phyloP scores from a whole-genome alignment of 2,888 invertebrate genomes.

The Eudasyphora cyanicolor region DNA sequence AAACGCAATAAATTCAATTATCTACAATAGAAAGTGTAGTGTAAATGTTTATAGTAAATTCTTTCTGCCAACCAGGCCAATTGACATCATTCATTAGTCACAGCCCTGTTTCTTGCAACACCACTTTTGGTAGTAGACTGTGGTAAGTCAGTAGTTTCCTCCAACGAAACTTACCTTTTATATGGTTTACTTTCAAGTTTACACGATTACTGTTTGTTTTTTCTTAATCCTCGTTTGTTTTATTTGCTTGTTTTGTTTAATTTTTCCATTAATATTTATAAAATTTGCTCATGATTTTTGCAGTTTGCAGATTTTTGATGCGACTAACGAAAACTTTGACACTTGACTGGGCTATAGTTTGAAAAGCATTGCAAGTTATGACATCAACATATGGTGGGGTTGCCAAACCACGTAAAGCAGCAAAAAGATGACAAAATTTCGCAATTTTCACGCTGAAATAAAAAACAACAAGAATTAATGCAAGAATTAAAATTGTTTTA shows the following conservation, averaged over 20 bases:
- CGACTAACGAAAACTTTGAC: neutral
- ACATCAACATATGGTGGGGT: neutral
- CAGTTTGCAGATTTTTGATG: neutral
- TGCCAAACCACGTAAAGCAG: neutral
- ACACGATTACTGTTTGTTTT: neutral
- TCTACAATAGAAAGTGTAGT: slow-evolving; percentile 26
- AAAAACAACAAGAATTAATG: no score
- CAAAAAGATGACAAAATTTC: neutral
- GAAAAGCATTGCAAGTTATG: neutral
- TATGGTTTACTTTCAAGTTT: neutral
- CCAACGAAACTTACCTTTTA: no score
- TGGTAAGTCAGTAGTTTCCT: no score
- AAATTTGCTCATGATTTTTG: neutral
- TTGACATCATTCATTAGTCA: slow-evolving; percentile 62
- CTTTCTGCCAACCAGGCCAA: slow-evolving; percentile 27
- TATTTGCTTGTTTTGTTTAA: neutral
- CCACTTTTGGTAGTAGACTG: slow-evolving; percentile 27
- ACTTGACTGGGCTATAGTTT: neutral
- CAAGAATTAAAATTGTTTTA: no score
- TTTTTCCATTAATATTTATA: neutral
- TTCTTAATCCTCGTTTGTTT: no score
- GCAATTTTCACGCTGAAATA: no score
- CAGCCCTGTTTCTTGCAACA: slow-evolving; percentile 50
- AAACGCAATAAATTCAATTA: slow-evolving; percentile 18
- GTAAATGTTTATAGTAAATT: slow-evolving; percentile 37